Evolutionary conservation across 1,140 invertebrate species (phyloP), one percentile per base, ranked within the genome.

Genomic region (Nymphalis io): DNA sequence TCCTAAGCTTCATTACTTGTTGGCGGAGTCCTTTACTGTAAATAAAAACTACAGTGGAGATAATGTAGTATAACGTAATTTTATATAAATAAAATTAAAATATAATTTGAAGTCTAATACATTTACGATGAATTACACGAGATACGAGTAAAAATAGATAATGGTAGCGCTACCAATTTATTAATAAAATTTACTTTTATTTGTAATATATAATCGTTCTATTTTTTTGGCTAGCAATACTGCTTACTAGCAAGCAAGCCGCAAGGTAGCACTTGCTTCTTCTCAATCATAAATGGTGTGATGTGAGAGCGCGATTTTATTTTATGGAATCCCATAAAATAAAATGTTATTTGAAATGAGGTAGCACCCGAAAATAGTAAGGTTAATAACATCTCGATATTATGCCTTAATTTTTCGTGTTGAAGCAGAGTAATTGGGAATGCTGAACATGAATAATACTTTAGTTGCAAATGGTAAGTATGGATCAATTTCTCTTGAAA

Each of bases 391-490:
- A 84, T 80, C 79, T 72, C 69, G 78, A 74, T 89, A 89, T 82
- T 90, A 89, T 90, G 88, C 82, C 86, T 84, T 90, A 88, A 84
- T 16, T 83, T 71, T 81, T 73, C 73, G 60, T 70, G 72, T 55
- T 65, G 60, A 51, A 74, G 68, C 61, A 76, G 70, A 69, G 70
- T 82, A 80, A 74, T 78, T 76, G 84, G 84, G 76, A 83, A 85
- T 88, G 82, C 83, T 82, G 78, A 88, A 84, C 82, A 83, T 86
- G 78, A 85, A 83, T 83, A 90, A 81, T 83, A 73, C 78, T 73
- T 78, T 75, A 73, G 76, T 84, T 74, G 77, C 83, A 73, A 88
- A 76, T 85, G 86, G 88, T 90, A 82, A 83, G 87, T 83, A 61
- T 42, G 11, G 65, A 57, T 44, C 20, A 40, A 23, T 16, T 39